These are phyloP conservation scores for Enteromius paludinosus DNA, from an alignment of 2,797 vertebrate genomes.

Conservation along the genomic window DNA sequence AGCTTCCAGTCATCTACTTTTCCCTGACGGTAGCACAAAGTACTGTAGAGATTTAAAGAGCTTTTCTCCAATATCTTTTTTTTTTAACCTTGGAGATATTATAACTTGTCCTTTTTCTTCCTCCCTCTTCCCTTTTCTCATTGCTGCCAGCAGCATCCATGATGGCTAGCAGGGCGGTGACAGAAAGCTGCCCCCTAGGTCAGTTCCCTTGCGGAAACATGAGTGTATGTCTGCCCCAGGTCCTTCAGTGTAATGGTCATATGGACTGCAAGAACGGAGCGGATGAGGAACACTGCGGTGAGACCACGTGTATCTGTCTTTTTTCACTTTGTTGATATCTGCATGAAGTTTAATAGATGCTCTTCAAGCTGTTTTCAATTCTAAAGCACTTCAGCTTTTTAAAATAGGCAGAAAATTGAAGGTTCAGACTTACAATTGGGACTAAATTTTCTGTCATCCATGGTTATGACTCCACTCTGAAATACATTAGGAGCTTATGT, in stretches of 20 bases:
- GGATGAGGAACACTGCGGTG: conserved; percentile 80
- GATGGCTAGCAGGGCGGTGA: conserved; percentile 57
- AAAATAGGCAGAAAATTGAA: not conserved
- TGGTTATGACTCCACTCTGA: not conserved
- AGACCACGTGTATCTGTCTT: conserved; percentile 48
- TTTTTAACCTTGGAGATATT: not conserved
- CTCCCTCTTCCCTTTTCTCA: not conserved
- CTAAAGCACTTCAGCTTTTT: not conserved
- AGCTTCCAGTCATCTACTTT: not conserved
- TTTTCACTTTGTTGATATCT: not conserved
- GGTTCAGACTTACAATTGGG: not conserved
- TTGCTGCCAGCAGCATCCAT: conserved; percentile 56
- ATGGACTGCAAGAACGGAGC: conserved; percentile 82
- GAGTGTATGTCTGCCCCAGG: conserved; percentile 76
- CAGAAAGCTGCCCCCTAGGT: conserved; percentile 73
- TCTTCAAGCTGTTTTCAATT: not conserved
- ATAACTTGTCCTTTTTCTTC: not conserved
- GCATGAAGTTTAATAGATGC: not conserved
- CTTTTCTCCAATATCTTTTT: not conserved
- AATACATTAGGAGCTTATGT: conserved; percentile 7
- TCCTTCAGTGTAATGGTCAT: conserved; percentile 81
- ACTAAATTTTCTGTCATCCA: not conserved
- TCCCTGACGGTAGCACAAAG: not conserved
- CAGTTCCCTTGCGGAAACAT: conserved; percentile 86
- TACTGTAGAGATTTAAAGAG: not conserved